These are phyloP conservation scores for Xiphias gladius DNA, from an alignment of 2,113 vertebrate species.

Conservation along the genomic window DNA sequence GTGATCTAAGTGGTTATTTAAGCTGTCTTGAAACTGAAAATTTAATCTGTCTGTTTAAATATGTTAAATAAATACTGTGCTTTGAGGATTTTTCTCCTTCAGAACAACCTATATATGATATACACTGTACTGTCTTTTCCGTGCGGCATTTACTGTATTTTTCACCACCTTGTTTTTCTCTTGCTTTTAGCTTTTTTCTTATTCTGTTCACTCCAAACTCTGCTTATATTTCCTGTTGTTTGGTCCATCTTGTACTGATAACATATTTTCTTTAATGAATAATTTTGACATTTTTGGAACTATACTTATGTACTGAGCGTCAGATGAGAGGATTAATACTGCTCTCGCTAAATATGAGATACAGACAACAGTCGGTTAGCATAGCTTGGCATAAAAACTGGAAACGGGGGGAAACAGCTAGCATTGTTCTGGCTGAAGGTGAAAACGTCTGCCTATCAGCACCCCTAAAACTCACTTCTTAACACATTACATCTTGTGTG, in stretches of 20 bases:
- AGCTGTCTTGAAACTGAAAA: conserved; percentile 8
- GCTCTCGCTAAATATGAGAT: too few species aligned
- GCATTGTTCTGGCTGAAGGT: too few species aligned
- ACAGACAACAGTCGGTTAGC: not conserved
- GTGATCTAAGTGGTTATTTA: not conserved
- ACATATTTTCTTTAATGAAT: not conserved
- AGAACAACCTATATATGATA: not conserved
- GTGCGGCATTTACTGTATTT: not conserved
- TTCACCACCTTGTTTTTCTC: not conserved
- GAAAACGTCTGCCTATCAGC: too few species aligned
- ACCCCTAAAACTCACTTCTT: not conserved
- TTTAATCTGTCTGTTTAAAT: conserved; percentile 26
- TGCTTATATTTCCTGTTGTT: not conserved
- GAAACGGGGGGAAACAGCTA: too few species aligned
- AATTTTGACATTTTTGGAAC: not conserved
- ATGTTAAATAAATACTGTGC: not conserved
- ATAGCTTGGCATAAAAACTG: too few species aligned
- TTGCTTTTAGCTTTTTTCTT: not conserved
- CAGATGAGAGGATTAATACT: too few species aligned
- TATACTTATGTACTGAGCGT: too few species aligned
- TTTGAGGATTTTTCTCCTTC: conserved; percentile 3
- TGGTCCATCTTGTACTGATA: not conserved
- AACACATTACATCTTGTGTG: not conserved
- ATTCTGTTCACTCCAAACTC: not conserved
- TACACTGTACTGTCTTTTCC: conserved; percentile 2